Conservation (phyloP, 2,113 vertebrate species). For the Poicephalus gulielmi region DNA sequence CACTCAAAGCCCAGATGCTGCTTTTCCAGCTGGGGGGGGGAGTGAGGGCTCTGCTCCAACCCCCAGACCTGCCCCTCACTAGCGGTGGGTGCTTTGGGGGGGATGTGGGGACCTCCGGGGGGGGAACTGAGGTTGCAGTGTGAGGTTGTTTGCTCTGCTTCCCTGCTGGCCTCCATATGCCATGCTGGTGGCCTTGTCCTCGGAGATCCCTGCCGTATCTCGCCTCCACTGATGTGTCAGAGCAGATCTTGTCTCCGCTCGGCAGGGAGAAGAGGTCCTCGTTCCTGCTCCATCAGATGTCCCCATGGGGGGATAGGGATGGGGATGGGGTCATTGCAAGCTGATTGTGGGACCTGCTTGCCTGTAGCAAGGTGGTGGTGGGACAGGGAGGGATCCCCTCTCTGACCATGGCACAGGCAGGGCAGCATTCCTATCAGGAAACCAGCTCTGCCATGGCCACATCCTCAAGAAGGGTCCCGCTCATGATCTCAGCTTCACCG, state of each 20-base stretch:
- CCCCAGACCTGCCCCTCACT: not conserved
- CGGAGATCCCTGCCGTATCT: not conserved
- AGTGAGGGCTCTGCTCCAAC: rapidly evolving
- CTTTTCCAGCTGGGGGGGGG: constrained; percentile 41
- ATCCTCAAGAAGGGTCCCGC: not conserved
- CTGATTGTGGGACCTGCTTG: not conserved
- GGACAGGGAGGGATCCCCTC: not conserved
- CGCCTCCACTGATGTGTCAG: not conserved
- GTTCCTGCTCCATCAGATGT: rapidly evolving
- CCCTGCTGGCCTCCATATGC: constrained; percentile 44
- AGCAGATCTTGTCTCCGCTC: not conserved
- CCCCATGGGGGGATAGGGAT: not conserved
- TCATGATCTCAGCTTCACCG: rapidly evolving
- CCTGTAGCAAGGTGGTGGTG: not conserved
- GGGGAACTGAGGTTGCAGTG: not conserved
- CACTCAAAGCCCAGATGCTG: constrained; percentile 34
- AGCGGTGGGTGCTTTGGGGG: rapidly evolving
- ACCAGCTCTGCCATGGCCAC: rapidly evolving
- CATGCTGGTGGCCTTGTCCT: constrained; percentile 38
- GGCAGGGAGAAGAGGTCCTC: not conserved
- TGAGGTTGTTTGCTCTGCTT: not conserved
- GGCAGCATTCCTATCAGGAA: not conserved
- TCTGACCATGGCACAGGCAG: not conserved
- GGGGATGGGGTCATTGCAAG: not conserved
- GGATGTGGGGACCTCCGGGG: not conserved